phyloP scores from a whole-genome alignment of 2,888 invertebrate genomes.

The Noctua pronuba region DNA sequence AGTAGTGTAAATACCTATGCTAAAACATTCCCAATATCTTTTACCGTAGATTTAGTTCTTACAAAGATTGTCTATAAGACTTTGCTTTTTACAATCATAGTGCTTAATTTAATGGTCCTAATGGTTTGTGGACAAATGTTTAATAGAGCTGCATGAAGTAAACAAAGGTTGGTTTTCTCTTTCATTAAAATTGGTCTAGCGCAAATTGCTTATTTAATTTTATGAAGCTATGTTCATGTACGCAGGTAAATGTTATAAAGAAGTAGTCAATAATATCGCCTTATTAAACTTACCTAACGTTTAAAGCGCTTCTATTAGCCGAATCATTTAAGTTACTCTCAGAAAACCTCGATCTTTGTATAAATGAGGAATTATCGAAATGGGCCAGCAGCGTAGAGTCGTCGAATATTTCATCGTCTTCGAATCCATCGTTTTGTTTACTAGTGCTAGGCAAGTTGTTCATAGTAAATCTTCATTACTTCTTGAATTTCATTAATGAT shows the following conservation, averaged over 20 bases:
- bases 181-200: background rate
- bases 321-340: conserved; percentile 74
- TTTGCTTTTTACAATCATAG: no score
- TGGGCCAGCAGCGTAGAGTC: conserved; percentile 83
- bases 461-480: conserved; percentile 65
- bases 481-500: background rate
- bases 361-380: conserved; percentile 78
- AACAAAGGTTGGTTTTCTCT: background rate
- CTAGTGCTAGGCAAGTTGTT: conserved; percentile 66
- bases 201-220: background rate
- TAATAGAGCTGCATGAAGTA: background rate
- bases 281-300: conserved; percentile 79
- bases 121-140: background rate
- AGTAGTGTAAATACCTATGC: no score
- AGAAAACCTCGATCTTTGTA: conserved; percentile 72
- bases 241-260: background rate
- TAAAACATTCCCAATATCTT: background rate
- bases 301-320: conserved; percentile 75
- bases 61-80: background rate
- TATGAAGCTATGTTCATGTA: background rate
- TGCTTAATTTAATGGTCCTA: no score
- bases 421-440: conserved; percentile 71
- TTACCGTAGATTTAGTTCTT: background rate
- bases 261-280: background rate
- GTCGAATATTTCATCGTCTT: conserved; percentile 84